Base-by-base conservation (phyloP, 2,797 vertebrate species). In the Odontamblyopus lacepedii region DNA sequence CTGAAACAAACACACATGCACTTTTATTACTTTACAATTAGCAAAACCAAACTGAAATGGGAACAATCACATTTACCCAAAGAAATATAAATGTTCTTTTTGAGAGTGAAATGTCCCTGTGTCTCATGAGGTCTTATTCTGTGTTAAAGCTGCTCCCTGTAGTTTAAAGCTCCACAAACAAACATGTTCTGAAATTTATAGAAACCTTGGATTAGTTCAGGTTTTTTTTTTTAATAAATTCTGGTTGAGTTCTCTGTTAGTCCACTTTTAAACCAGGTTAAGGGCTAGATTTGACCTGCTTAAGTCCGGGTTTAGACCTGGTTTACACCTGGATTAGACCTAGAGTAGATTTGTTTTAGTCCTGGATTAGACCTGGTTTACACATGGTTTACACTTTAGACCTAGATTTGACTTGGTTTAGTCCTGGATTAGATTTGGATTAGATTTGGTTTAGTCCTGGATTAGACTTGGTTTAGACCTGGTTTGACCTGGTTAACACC, bases 1-100 rank as follows among this genome's bases (percentile, higher is more conserved):
- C 93, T 94, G 78, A 48, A 23, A 12, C 68, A 64, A 29, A 51
- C 2, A 13, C 26, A 38, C n/a, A 19, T n/a, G 23, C 51, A n/a
- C 19, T 19, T 55, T 55, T 55, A 55, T 55, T 55, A 55, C 6
- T 23, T 23, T 23, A 23, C 23, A 23, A 23, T 23, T 1, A 55
- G n/a, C 19, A 19, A 44, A 44, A 12, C 41, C 4, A 11, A 11
- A 44, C 12, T 12, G 41, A 44, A 44, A 44, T 13, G 2, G 2
- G 41, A 41, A 41, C 12, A 41, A 41, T 41, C 9, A 9, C 5
- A 38, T 38, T 9, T 38, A 38, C 6, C 38, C 2, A 38, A 38
- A 9, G 8, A 38, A 38, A 4, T 32, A 5, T 32, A 23, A 23
- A 23, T 41, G 38, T 11, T 11, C 1, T 41, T 11, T 41, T 41